A percentile compares a stretch with the other conserved stretches of the same genome.
Evolutionary conservation across 2,113 vertebrate species (phyloP).

Genomic region (Glaucidium brasilianum): DNA sequence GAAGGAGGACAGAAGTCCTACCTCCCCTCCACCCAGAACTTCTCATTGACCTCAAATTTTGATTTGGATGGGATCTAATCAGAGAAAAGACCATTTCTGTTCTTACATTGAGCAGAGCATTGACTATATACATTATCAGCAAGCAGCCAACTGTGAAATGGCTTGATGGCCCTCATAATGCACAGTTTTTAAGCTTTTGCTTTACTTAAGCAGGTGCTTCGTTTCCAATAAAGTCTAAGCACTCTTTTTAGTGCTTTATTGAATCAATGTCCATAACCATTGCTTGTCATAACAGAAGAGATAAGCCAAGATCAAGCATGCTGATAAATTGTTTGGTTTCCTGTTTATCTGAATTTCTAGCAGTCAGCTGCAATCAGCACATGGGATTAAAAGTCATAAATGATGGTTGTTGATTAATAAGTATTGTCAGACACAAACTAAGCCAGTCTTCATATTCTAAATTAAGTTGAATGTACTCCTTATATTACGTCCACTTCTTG

Average conservation of each 20-base stretch:
- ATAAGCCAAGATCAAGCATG: neutral
- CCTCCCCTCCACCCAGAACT: neutral
- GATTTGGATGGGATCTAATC: neutral
- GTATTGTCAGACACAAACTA: neutral
- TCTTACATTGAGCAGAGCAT: neutral
- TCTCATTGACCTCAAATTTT: neutral
- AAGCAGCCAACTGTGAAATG: neutral
- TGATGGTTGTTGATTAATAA: neutral
- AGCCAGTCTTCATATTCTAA: neutral
- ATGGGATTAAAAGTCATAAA: neutral
- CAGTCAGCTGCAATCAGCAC: neutral
- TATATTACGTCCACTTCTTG: rapidly evolving
- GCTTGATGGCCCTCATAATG: neutral
- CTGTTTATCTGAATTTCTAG: neutral
- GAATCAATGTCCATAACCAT: neutral
- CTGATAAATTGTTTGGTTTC: neutral
- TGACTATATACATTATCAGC: neutral
- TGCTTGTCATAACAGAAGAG: neutral
- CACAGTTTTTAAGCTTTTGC: neutral
- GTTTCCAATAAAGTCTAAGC: neutral
- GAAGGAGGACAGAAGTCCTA: rapidly evolving
- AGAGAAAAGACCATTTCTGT: neutral
- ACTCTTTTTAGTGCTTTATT: neutral
- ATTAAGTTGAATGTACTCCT: neutral
- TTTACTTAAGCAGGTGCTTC: constrained; percentile 1